Base-by-base conservation (phyloP, 2,797 vertebrate species). In the Borostomias antarcticus region DNA sequence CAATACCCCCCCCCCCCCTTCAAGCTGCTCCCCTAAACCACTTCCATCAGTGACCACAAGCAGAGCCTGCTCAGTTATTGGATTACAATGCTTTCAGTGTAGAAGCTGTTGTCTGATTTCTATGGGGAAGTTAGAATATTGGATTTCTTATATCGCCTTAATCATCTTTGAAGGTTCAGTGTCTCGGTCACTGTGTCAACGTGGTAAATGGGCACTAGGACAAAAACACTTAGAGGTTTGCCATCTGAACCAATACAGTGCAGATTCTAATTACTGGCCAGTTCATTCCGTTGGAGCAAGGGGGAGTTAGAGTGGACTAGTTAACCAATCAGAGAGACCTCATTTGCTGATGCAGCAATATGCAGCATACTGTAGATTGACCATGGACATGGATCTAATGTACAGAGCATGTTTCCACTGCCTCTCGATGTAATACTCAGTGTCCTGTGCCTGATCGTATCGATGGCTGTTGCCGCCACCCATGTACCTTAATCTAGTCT, bases 321-420 rank as follows among this genome's bases (percentile, higher is more conserved):
- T 68, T 51, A 43, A 32, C 35, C 28, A 70, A 70, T 58, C 32
- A 29, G 13, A 43, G 59, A 8, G 1, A 28, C 47, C 21, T 57
- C 25, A 66, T 43, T 35, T 0, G 62, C 35, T 40, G 21, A 58
- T 65, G 10, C 57, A 70, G 73, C 54, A 66, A 65, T 26, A 58
- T 66, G 40, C 60, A 60, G 54, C 58, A 76, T 73, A 58, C 56
- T 29, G 25, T 1, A 40, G 6, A 32, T 51, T 64, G 57, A 68
- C 68, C 68, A 65, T 72, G 58, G 43, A 79, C 58, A 45, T 33
- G 10, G 47, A 45, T 60, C n/a, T 26, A n/a, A 33, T 15, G 57
- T 40, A n/a, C 53, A 40, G 71, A 75, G 19, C 58, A 57, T 68
- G 51, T 57, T 32, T 26, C 78, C 73, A 74, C 78, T 76, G 83